A percentile compares a stretch with the other conserved stretches of the same genome.
These are phyloP conservation scores for Enteromius afrohamiltoni DNA, from an alignment of 2,797 vertebrate genomes.

Conservation along the genomic window DNA sequence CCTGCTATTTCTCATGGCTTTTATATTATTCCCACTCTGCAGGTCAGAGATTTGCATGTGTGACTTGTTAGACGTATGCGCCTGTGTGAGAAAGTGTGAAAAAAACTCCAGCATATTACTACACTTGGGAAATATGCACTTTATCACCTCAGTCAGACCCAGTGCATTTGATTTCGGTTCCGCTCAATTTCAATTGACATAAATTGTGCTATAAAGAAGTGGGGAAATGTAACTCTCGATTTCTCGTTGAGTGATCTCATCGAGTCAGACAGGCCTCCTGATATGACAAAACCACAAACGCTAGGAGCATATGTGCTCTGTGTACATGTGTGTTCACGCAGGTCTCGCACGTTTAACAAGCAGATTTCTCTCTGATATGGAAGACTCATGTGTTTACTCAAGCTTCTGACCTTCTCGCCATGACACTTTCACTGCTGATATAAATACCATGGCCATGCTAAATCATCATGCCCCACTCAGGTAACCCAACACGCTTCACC, in stretches of 20 bases:
- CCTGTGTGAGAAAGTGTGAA: conserved; percentile 39
- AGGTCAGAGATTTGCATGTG: conserved; percentile 45
- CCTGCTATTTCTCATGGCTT: conserved; percentile 50
- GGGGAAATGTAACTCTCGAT: conserved; percentile 60
- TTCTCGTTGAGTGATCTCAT: conserved; percentile 61
- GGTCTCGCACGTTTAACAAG: conserved; percentile 63
- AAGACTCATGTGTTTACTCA: conserved; percentile 71
- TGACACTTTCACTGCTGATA: conserved; percentile 79
- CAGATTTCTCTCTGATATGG: conserved; percentile 62
- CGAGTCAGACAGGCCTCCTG: conserved; percentile 60
- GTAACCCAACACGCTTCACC: conserved; percentile 76
- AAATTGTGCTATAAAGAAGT: conserved; percentile 66
- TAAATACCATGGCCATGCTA: conserved; percentile 78
- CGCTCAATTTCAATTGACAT: conserved; percentile 71
- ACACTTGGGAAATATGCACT: conserved; percentile 73
- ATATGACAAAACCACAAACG: conserved; percentile 53
- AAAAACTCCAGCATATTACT: conserved; percentile 65
- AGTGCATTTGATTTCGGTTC: conserved; percentile 70
- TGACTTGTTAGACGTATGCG: conserved; percentile 39
- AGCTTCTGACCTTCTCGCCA: conserved; percentile 78
- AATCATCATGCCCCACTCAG: conserved; percentile 72
- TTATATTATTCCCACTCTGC: conserved; percentile 43
- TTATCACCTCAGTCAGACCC: conserved; percentile 68
- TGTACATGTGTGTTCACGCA: conserved; percentile 50
- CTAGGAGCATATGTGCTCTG: conserved; percentile 42